Conservation (phyloP, 1,140 invertebrate species). For the Brachionus rotundiformis region DNA sequence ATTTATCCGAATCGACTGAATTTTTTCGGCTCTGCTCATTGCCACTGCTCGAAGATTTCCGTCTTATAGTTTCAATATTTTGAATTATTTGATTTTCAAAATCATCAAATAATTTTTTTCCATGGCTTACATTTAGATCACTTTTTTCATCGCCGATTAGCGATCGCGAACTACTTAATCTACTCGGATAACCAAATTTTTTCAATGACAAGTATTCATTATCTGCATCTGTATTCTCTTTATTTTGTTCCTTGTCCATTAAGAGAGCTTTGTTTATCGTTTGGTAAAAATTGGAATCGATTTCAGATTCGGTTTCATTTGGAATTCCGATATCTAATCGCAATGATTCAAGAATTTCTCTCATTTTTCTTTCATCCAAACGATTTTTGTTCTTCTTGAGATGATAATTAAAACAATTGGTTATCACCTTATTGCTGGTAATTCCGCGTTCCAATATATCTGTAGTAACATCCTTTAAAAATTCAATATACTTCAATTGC, state of each 20-base stretch:
- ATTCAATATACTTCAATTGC: slow-evolving; percentile 35
- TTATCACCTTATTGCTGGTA: slow-evolving; percentile 39
- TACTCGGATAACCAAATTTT: slow-evolving; percentile 24
- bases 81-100: slow-evolving; percentile 38
- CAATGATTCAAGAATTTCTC: neutral
- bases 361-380: slow-evolving; percentile 45
- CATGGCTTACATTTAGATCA: slow-evolving; percentile 4
- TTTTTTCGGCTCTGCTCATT: slow-evolving; percentile 15
- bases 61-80: slow-evolving; percentile 29
- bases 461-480: slow-evolving; percentile 44
- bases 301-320: slow-evolving; percentile 10
- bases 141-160: neutral
- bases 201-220: slow-evolving; percentile 38
- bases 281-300: neutral
- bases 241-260: slow-evolving; percentile 33
- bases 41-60: slow-evolving; percentile 12
- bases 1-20: slow-evolving; percentile 17
- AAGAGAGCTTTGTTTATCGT: slow-evolving; percentile 9
- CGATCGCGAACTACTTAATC: neutral
- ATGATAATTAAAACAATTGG: slow-evolving; percentile 45
- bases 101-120: neutral
- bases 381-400: slow-evolving; percentile 15
- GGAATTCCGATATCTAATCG: slow-evolving; percentile 19
- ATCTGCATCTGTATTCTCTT: neutral
- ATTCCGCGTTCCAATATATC: slow-evolving; percentile 18